These are phyloP conservation scores for Copidosoma floridanum DNA, from an alignment of 1,140 invertebrate species.

Conservation along the genomic window DNA sequence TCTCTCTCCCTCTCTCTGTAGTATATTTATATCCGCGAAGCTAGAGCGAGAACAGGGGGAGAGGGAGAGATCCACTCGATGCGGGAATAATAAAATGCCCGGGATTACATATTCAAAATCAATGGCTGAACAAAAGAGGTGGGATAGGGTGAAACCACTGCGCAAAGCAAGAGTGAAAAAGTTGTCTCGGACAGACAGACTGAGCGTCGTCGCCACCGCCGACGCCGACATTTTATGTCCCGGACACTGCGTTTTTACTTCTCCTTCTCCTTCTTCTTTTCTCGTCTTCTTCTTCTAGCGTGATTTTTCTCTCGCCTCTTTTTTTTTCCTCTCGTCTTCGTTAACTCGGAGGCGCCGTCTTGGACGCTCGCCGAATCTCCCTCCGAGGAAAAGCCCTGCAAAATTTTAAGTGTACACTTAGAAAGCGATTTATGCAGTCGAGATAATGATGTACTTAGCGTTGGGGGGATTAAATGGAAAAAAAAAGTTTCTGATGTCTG, in stretches of 20 bases:
- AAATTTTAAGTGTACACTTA: not conserved
- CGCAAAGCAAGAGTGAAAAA: slow-evolving; percentile 19
- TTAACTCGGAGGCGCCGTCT: no score
- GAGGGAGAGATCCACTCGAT: slow-evolving; percentile 32
- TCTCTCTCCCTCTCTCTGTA: slow-evolving; percentile 2
- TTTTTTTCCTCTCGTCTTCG: no score
- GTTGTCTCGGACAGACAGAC: slow-evolving; percentile 11
- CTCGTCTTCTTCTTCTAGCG: slow-evolving; percentile 3
- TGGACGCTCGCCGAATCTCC: no score
- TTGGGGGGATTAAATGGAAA: no score
- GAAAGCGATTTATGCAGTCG: not conserved
- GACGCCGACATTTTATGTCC: slow-evolving; percentile 39
- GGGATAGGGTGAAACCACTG: slow-evolving; percentile 1
- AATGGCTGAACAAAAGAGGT: slow-evolving; percentile 39
- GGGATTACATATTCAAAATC: slow-evolving; percentile 55
- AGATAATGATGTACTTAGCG: no score
- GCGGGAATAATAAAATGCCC: slow-evolving; percentile 54
- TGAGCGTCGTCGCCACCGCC: no score
- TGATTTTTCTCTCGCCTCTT: not conserved
- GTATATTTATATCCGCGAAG: no score
- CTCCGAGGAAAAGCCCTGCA: no score
- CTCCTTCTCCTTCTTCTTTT: not conserved
- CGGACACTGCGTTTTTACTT: not conserved
- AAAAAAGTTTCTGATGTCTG: no score
- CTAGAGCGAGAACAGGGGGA: not conserved